Conservation (phyloP, 2,113 vertebrate species). For the Phyllostomus discolor region DNA sequence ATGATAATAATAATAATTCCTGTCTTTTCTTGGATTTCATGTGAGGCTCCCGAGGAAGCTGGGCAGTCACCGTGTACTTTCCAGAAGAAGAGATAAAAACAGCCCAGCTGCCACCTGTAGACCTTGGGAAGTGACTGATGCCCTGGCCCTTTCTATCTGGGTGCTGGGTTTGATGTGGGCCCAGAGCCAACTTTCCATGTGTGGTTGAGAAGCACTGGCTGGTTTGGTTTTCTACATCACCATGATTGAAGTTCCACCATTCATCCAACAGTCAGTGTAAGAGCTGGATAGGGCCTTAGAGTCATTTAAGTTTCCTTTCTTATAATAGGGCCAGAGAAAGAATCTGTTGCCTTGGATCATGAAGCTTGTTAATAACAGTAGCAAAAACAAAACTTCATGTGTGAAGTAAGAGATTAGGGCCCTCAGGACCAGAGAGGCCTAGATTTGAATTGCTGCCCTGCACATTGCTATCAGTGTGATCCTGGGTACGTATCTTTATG, state of each 20-base stretch:
- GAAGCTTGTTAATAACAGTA: not conserved
- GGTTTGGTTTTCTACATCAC: not conserved
- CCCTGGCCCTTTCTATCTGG: not conserved
- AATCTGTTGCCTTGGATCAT: not conserved
- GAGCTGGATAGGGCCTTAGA: not conserved
- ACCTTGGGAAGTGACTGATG: not conserved
- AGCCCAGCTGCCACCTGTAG: too few relatives aligned
- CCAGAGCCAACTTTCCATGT: not conserved
- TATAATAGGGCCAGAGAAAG: not conserved
- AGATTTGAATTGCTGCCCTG: not conserved
- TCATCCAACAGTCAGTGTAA: not conserved
- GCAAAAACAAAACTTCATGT: not conserved
- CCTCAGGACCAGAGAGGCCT: not conserved
- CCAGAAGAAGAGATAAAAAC: not conserved
- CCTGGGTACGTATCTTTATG: not conserved
- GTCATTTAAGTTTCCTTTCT: not conserved
- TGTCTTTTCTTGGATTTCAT: not conserved
- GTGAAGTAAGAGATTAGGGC: not conserved
- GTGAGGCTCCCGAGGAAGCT: not conserved
- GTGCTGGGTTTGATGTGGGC: not conserved
- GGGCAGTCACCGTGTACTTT: not conserved
- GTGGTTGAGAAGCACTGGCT: not conserved
- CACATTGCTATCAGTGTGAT: fast-evolving
- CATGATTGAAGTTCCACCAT: not conserved
- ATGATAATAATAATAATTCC: conserved; percentile 41